Conservation (phyloP, 2,113 vertebrate genomes). For the Callorhinus ursinus region DNA sequence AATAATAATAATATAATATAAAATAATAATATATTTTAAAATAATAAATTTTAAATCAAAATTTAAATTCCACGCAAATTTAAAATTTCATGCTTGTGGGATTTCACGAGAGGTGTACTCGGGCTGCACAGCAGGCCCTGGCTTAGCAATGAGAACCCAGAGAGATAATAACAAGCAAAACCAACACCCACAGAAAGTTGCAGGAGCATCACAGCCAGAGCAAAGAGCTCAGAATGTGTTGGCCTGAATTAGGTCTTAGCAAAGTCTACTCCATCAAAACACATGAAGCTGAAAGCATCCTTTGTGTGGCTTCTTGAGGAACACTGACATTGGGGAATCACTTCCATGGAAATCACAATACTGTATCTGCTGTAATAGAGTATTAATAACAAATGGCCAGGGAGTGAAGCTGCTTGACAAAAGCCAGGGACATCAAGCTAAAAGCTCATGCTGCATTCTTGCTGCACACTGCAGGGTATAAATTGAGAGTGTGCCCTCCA, state of each 20-base stretch:
- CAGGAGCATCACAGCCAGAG: background rate
- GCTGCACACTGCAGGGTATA: background rate
- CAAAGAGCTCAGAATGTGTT: background rate
- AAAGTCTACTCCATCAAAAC: slow-evolving; percentile 32
- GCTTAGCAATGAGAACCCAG: background rate
- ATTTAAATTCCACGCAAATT: background rate
- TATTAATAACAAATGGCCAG: slow-evolving; percentile 39
- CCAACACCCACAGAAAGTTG: background rate
- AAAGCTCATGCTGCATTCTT: background rate
- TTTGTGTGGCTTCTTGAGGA: background rate
- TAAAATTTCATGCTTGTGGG: background rate
- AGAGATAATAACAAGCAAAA: background rate
- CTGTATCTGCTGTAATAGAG: background rate
- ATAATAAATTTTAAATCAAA: too few species aligned
- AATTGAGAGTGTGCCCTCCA: slow-evolving; percentile 20
- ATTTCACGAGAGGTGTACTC: background rate
- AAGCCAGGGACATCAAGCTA: slow-evolving; percentile 29
- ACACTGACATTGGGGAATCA: background rate
- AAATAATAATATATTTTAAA: too few species aligned
- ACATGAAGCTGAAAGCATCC: background rate
- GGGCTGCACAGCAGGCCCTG: background rate
- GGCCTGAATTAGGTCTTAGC: background rate
- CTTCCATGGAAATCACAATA: background rate
- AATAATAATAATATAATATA: too few species aligned
- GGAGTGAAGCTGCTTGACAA: background rate